Conservation (phyloP, 1,140 invertebrate species). For the Brachionus koreanus region DNA sequence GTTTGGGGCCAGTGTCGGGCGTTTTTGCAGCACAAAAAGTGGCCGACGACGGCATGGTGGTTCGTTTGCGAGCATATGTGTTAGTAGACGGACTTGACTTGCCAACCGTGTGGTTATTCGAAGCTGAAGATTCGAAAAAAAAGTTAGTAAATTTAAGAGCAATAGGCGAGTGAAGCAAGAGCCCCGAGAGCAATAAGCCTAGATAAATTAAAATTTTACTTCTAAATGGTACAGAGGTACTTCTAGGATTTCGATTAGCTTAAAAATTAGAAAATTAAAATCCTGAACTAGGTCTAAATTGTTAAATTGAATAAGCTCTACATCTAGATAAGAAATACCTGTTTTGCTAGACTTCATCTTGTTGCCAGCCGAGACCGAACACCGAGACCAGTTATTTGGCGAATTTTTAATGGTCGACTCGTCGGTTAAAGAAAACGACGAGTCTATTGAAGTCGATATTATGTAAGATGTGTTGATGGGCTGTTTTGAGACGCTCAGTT, state of each 20-base stretch:
- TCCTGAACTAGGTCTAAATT: not conserved
- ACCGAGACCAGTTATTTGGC: not conserved
- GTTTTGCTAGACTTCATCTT: not conserved
- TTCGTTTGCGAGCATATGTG: conserved; percentile 3
- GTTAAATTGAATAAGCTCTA: not conserved
- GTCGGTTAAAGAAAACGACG: not conserved
- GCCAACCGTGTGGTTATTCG: not conserved
- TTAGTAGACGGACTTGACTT: not conserved
- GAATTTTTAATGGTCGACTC: not conserved
- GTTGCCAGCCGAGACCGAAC: not conserved
- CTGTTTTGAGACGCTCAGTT: not conserved
- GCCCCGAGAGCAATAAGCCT: not conserved
- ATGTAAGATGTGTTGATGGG: not conserved
- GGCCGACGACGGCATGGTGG: not conserved
- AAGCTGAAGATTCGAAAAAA: conserved; percentile 34
- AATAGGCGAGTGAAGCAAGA: not conserved
- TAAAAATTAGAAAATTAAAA: conserved; percentile 26
- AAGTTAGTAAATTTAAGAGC: not conserved
- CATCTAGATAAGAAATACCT: conserved; percentile 12
- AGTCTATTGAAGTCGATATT: not conserved
- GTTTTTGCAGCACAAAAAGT: conserved; percentile 17
- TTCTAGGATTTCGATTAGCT: conserved; percentile 35
- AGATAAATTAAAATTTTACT: conserved; percentile 3
- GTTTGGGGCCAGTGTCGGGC: not conserved
- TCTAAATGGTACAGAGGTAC: conserved; percentile 37